A percentile compares a stretch with the other conserved stretches of the same genome.
phyloP scores from a whole-genome alignment of 2,797 vertebrate genomes.

The Mastacembelus armatus region DNA sequence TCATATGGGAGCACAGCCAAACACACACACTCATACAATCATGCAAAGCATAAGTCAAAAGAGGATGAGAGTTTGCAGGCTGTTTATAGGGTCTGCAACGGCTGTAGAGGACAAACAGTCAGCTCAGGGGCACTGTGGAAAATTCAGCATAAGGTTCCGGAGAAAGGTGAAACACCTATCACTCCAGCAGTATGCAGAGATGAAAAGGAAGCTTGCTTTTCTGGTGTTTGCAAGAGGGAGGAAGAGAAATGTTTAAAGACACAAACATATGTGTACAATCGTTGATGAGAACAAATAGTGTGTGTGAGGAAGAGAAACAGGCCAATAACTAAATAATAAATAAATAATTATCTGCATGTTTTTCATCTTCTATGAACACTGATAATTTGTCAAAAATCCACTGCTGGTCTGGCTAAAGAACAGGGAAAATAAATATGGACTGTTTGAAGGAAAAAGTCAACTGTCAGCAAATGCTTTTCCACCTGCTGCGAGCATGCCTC shows the following conservation, averaged over 20 bases:
- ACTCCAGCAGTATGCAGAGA: constrained; percentile 48
- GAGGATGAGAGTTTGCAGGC: not conserved
- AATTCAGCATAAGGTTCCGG: constrained; percentile 42
- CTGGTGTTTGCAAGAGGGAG: constrained; percentile 9
- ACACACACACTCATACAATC: not conserved
- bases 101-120: constrained; percentile 43
- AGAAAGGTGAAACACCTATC: constrained; percentile 50
- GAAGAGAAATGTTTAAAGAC: constrained; percentile 6
- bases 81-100: constrained; percentile 28
- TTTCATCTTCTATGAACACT: not conserved
- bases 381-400: not conserved
- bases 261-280: not conserved
- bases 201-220: constrained; percentile 30
- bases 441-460: constrained; percentile 54
- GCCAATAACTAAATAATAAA: too few relatives aligned
- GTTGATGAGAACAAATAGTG: not conserved
- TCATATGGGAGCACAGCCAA: not conserved
- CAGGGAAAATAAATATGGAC: not conserved
- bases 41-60: constrained; percentile 3
- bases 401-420: not conserved
- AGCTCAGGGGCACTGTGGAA: constrained; percentile 46
- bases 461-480: constrained; percentile 70
- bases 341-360: not conserved
- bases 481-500: constrained; percentile 62
- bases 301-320: constrained; percentile 3